Percentiles rank a stretch among this genome's conserved stretches.
phyloP scores from a whole-genome alignment of 2,797 vertebrate genomes.

The Rallus crepitans region DNA sequence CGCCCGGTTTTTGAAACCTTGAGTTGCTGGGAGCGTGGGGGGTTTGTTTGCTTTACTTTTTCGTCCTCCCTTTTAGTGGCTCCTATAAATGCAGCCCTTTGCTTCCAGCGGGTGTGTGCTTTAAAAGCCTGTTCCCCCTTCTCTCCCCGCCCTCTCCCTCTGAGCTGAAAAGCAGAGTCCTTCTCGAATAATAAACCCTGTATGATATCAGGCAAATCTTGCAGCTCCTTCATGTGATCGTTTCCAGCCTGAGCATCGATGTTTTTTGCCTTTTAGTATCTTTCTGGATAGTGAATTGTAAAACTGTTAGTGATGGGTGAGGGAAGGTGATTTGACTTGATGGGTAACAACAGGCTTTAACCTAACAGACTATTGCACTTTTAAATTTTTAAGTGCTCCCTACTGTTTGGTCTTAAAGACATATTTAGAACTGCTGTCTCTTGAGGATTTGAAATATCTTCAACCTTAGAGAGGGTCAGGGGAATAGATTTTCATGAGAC shows the following conservation, averaged over 20 bases:
- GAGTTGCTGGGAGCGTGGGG: background rate
- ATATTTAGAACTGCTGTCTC: background rate
- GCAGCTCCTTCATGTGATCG: constrained; percentile 67
- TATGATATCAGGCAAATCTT: constrained; percentile 77
- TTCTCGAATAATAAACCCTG: constrained; percentile 67
- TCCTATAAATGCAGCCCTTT: background rate
- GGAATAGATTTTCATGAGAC: background rate
- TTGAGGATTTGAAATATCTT: background rate
- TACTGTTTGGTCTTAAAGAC: background rate
- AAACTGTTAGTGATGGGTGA: constrained; percentile 57
- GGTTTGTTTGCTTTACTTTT: background rate
- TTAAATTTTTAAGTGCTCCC: background rate
- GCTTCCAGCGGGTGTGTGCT: constrained; percentile 9
- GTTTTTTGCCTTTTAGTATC: constrained; percentile 61
- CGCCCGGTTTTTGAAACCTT: background rate
- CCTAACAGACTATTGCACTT: background rate
- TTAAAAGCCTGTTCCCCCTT: constrained; percentile 41
- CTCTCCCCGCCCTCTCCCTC: constrained; percentile 53
- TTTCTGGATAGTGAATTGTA: constrained; percentile 61
- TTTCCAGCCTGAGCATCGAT: constrained; percentile 45
- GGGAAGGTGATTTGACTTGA: constrained; percentile 41
- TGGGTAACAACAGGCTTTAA: background rate
- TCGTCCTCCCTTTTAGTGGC: background rate
- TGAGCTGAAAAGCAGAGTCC: constrained; percentile 48
- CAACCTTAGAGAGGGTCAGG: background rate